Evolutionary conservation across 2,113 vertebrate genomes (phyloP).

Genomic region (Hoplias malabaricus): DNA sequence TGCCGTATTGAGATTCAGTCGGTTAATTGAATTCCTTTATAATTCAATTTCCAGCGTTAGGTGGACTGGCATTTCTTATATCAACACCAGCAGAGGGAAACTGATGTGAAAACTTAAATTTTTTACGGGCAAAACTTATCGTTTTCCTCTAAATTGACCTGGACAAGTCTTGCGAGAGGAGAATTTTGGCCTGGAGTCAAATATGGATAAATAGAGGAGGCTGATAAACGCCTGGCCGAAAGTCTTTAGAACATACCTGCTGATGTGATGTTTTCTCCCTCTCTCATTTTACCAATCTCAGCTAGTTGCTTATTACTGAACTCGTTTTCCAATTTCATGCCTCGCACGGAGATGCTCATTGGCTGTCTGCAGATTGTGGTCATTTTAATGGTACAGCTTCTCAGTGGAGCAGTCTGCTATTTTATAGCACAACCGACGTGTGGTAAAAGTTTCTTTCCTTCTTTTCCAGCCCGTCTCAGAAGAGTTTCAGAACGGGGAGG

Average conservation of each 20-base stretch:
- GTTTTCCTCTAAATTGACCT: not conserved
- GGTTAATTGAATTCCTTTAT: not conserved
- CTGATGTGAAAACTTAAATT: not conserved
- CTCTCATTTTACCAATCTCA: constrained; percentile 3
- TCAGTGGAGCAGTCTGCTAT: not conserved
- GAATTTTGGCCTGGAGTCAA: constrained; percentile 8
- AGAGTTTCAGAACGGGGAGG: constrained; percentile 95
- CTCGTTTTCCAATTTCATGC: constrained; percentile 27
- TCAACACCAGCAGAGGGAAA: not conserved
- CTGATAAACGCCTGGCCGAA: constrained; percentile 6
- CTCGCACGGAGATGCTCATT: not conserved
- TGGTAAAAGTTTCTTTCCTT: not conserved
- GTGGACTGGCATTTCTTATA: not conserved
- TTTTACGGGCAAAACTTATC: constrained; percentile 3
- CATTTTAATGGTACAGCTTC: not conserved
- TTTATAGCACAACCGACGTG: too few relatives aligned
- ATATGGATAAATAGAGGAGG: not conserved
- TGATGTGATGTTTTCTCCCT: not conserved
- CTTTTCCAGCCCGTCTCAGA: constrained; percentile 89
- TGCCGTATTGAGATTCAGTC: not conserved
- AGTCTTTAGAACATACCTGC: constrained; percentile 10
- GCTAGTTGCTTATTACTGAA: constrained; percentile 15
- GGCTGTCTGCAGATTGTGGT: not conserved
- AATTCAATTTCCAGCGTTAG: constrained; percentile 1
- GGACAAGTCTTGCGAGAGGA: not conserved